Evolutionary conservation across 2,113 vertebrate genomes (phyloP).

Genomic region (Puffinus mauretanicus): DNA sequence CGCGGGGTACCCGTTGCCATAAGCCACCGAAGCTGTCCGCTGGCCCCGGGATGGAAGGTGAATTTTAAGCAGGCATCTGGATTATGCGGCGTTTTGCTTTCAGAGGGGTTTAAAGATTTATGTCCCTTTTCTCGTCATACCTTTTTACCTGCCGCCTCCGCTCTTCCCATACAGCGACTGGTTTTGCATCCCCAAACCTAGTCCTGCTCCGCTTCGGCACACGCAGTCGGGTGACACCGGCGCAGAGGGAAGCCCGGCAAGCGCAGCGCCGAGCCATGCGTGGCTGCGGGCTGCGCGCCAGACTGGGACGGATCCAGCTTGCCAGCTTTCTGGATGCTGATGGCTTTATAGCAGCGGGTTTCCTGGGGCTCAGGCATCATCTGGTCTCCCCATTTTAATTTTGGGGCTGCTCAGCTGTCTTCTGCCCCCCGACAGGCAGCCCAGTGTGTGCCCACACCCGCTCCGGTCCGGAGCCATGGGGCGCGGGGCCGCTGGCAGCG

Average conservation of each 20-base stretch:
- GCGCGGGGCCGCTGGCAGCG: accelerated
- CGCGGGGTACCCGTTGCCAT: accelerated
- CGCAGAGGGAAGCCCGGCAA: background rate
- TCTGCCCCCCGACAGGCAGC: background rate
- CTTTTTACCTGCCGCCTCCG: background rate
- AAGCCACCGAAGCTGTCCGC: background rate
- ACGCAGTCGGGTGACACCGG: accelerated
- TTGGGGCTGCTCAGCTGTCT: background rate
- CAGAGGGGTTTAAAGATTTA: background rate
- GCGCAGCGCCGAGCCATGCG: accelerated
- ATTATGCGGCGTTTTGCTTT: accelerated
- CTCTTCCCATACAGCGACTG: background rate
- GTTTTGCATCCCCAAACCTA: background rate
- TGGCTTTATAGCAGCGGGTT: background rate
- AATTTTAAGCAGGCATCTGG: background rate
- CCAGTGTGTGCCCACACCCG: accelerated
- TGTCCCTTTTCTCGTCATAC: background rate
- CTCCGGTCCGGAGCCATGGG: background rate
- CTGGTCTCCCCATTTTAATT: background rate
- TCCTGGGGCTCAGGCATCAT: background rate
- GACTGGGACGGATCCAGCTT: background rate
- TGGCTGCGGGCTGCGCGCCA: background rate
- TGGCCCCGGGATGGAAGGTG: background rate
- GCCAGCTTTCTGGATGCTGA: background rate
- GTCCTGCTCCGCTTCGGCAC: background rate